Base-by-base conservation (phyloP, 2,888 invertebrate species). In the Cephonodes hylas region DNA sequence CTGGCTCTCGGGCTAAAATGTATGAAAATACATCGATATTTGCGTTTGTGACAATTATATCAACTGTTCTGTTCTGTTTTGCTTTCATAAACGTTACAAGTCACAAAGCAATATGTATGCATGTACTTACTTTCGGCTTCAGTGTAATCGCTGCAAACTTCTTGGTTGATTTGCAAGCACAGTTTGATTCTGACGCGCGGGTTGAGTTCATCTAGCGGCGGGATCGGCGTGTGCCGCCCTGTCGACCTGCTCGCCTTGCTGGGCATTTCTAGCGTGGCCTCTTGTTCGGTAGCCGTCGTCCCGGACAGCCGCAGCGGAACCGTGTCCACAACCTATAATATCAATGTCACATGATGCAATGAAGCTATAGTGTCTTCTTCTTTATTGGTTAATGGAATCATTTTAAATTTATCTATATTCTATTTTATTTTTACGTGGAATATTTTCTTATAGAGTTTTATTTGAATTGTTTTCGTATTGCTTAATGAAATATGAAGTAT, bases 111-210 rank as follows among this genome's bases (percentile, higher is more conserved):
- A n/a, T n/a, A n/a, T n/a, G n/a, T n/a, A n/a, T n/a, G n/a, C 48
- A 18, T 42, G 13, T 58, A 95, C 96, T 96, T 83, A 97, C 96
- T 95, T 79, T 97, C 96, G 25, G 97, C 97, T 79, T 96, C 96
- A 0, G 95, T 94, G 83, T 96, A 96, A 45, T 96, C 96, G 31
- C 97, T 96, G 86, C 97, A 97, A 70, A 96, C 95, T 62, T 97
- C 96, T 60, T 95, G 95, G 81, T 96, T 96, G 53, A 95, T 95
- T 73, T 96, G 94, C 59, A 98, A 91, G 75, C 98, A 98, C 38
- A 98, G 93, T 74, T 96, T 96, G 15, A 97, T 95, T 58, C 97
- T 93, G 48, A 98, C 94, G 66, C 95, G 91, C 0, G 96, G 94
- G 81, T 93, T 94, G 77, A 91, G 93, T 66, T 95, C 95, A 69